These are phyloP conservation scores for Boulengeromyrus knoepffleri DNA, from an alignment of 2,113 vertebrate species.

Conservation along the genomic window DNA sequence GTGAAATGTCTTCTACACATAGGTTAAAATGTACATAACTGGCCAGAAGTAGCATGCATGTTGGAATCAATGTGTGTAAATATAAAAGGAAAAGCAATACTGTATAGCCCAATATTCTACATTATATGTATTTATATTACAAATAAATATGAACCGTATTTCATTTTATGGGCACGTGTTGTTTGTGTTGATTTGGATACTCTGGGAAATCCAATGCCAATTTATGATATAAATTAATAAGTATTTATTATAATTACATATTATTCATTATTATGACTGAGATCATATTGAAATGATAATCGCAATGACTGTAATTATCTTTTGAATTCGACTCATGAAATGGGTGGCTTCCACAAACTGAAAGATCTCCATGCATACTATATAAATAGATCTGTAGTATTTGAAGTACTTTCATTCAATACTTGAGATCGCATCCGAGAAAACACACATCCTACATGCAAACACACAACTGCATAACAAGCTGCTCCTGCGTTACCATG, in stretches of 20 bases:
- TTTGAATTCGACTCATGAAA: neutral
- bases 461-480: constrained; percentile 55
- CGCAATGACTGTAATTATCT: neutral
- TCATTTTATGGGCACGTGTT: neutral
- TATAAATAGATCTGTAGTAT: neutral
- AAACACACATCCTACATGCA: constrained; percentile 49
- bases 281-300: neutral
- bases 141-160: neutral
- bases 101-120: neutral
- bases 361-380: neutral
- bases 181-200: neutral
- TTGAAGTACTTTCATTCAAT: constrained; percentile 17
- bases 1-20: neutral
- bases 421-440: constrained; percentile 38
- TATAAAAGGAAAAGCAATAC: neutral
- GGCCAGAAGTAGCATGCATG: neutral
- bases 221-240: neutral
- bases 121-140: neutral
- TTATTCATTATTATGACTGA: neutral
- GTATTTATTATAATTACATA: neutral
- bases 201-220: neutral
- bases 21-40: neutral
- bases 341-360: neutral
- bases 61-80: neutral
- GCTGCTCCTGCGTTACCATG: constrained; percentile 61